Evolutionary conservation across 2,797 vertebrate genomes (phyloP).

Genomic region (Anguilla pacifica): DNA sequence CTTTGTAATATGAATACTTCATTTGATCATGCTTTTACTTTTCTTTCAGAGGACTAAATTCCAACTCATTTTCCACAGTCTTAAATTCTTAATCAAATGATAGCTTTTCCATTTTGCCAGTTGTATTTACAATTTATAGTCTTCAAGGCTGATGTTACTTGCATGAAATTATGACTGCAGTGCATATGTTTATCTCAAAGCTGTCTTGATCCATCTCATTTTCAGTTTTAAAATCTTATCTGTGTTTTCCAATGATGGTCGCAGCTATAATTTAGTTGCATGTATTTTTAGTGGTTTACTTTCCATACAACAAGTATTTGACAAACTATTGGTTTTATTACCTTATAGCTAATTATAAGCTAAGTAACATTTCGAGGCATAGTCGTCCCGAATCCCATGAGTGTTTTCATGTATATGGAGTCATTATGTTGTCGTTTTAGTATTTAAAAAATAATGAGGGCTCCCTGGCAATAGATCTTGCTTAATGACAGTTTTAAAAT

Average conservation of each 20-base stretch:
- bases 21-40: too few relatives aligned
- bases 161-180: background rate
- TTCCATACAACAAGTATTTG: background rate
- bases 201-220: too few relatives aligned
- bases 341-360: background rate
- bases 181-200: too few relatives aligned
- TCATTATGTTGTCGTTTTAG: background rate
- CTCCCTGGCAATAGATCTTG: background rate
- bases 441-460: slow-evolving; percentile 4
- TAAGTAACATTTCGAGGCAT: background rate
- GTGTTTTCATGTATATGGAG: background rate
- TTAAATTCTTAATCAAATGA: background rate
- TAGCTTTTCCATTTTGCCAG: too few relatives aligned
- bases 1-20: too few relatives aligned
- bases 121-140: background rate
- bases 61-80: background rate
- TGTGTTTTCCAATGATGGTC: too few relatives aligned
- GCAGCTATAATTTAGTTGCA: background rate
- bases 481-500: background rate
- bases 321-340: background rate
- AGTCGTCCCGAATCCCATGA: background rate
- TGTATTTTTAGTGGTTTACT: background rate
- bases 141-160: background rate
- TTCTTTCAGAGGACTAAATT: too few relatives aligned
- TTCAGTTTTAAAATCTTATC: too few relatives aligned